Conservation (phyloP, 2,888 invertebrate genomes). For the Galerucella nymphaeae region DNA sequence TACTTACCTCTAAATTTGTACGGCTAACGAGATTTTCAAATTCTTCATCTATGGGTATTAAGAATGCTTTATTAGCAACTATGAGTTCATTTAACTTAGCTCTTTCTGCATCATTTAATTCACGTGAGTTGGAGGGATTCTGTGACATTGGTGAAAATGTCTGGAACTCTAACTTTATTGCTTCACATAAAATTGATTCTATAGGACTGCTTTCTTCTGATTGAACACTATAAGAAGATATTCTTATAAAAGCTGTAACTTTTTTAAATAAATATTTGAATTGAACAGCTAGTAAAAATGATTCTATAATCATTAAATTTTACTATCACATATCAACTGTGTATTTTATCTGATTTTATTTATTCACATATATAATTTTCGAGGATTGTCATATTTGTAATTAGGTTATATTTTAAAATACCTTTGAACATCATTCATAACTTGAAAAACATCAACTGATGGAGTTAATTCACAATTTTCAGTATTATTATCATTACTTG, state of each 20-base stretch:
- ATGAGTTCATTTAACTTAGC: constrained; percentile 87
- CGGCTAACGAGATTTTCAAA: constrained; percentile 68
- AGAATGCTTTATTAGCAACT: constrained; percentile 85
- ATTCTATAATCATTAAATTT: no score
- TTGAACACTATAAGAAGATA: constrained; percentile 61
- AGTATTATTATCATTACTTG: constrained; percentile 47
- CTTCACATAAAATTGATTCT: constrained; percentile 86
- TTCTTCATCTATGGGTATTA: constrained; percentile 87
- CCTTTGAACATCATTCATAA: constrained; percentile 77
- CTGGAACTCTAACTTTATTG: constrained; percentile 87
- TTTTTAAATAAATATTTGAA: no score
- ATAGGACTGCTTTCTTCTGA: constrained; percentile 76
- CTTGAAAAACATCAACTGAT: constrained; percentile 69
- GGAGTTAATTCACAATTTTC: constrained; percentile 24
- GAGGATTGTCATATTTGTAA: no score
- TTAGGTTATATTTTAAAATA: constrained; percentile 51
- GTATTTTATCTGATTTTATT: no score
- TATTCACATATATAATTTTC: no score
- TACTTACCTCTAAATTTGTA: constrained; percentile 22
- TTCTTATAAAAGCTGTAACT: no score
- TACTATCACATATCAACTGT: no score
- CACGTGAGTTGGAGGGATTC: constrained; percentile 72
- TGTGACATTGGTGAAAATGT: constrained; percentile 71
- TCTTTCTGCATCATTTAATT: constrained; percentile 83
- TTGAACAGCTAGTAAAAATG: no score